Evolutionary conservation across 1,140 invertebrate genomes (phyloP).

Genomic region (Tachypleus tridentatus): DNA sequence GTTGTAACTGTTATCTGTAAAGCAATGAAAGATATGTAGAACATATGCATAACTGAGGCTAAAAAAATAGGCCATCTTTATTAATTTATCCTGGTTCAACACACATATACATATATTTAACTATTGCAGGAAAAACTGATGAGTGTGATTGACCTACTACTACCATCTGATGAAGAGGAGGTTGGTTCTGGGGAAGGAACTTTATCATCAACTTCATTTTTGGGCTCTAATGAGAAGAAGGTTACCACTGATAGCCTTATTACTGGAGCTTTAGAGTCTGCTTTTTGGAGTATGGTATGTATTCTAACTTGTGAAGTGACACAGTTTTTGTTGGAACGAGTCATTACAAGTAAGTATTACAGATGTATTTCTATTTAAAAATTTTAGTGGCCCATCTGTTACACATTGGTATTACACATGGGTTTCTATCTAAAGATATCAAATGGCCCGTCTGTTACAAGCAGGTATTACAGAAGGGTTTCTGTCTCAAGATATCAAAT

Average conservation of each 20-base stretch:
- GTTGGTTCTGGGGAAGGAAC: constrained; percentile 9
- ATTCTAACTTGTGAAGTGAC: neutral
- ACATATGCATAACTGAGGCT: no score
- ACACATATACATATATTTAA: constrained; percentile 2
- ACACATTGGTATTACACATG: no score
- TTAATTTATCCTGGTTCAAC: neutral
- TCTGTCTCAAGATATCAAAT: no score
- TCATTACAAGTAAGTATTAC: no score
- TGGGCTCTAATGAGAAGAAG: constrained; percentile 27
- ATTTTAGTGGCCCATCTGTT: no score
- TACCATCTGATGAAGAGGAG: constrained; percentile 29
- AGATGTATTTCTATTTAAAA: no score
- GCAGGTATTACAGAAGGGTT: no score
- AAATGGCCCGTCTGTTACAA: no score
- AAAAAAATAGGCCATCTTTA: neutral
- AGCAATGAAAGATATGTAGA: no score
- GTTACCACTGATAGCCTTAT: constrained; percentile 48
- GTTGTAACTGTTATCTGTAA: no score
- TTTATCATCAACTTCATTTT: constrained; percentile 8
- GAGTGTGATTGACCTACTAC: constrained; percentile 37
- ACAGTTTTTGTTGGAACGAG: no score
- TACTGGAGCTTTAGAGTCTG: constrained; percentile 53
- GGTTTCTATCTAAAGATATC: no score
- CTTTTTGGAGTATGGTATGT: constrained; percentile 56
- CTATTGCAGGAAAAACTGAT: constrained; percentile 37